Evolutionary conservation across 2,797 vertebrate species (phyloP).

Genomic region (Sylvia borin): DNA sequence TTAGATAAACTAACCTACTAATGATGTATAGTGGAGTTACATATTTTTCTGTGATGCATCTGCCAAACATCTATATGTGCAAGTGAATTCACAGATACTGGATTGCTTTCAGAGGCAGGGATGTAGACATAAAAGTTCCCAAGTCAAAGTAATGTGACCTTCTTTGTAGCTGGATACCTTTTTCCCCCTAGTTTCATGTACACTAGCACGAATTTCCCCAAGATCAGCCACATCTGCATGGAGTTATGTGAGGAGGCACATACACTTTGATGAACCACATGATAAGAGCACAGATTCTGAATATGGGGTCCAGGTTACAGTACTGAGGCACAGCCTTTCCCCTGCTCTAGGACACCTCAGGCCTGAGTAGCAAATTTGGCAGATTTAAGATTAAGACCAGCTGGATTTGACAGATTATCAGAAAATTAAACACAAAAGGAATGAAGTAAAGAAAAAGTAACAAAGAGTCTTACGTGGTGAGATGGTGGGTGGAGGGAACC

Average conservation of each 20-base stretch:
- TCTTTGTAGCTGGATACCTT: not conserved
- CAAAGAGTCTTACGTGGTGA: not conserved
- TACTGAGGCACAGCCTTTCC: not conserved
- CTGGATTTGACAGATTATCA: not conserved
- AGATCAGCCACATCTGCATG: not conserved
- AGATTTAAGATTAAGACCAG: not conserved
- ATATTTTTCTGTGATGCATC: not conserved
- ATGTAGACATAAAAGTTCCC: not conserved
- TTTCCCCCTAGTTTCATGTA: not conserved
- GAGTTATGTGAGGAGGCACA: not conserved
- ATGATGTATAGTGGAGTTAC: not conserved
- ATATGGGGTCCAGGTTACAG: not conserved
- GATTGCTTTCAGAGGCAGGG: slow-evolving; percentile 6
- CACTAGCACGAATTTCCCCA: not conserved
- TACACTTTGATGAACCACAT: not conserved
- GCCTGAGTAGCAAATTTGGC: not conserved
- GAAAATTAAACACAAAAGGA: not conserved
- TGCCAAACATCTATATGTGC: not conserved
- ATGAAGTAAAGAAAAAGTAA: not conserved
- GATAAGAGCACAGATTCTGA: not conserved
- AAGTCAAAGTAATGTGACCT: not conserved
- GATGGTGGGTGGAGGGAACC: not conserved
- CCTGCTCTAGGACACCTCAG: not conserved
- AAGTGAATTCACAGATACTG: slow-evolving; percentile 1
- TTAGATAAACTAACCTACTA: slow-evolving; percentile 23